These are phyloP conservation scores for Laticauda colubrina DNA, from an alignment of 2,113 vertebrate genomes.

Conservation along the genomic window DNA sequence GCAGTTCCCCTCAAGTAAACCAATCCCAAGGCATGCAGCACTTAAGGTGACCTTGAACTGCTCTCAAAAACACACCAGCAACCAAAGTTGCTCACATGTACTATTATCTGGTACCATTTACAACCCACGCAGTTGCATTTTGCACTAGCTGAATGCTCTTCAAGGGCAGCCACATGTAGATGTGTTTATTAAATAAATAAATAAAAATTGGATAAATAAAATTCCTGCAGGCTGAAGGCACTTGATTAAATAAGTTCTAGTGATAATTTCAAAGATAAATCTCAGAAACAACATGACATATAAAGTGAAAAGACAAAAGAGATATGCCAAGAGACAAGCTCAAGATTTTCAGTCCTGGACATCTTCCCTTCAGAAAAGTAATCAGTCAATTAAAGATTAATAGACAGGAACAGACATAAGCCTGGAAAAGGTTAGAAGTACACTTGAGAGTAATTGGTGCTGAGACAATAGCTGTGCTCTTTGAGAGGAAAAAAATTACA, in stretches of 20 bases:
- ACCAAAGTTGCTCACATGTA: neutral
- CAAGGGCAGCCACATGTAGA: neutral
- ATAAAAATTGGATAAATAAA: neutral
- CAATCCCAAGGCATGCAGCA: neutral
- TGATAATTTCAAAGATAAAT: slow-evolving; percentile 10
- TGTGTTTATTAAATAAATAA: neutral
- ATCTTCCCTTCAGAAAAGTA: slow-evolving; percentile 42
- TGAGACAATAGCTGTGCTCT: neutral
- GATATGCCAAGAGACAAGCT: slow-evolving; percentile 21
- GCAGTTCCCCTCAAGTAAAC: neutral
- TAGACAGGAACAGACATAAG: slow-evolving; percentile 17
- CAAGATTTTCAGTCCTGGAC: slow-evolving; percentile 21
- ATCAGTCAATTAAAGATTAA: slow-evolving; percentile 37
- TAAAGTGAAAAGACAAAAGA: slow-evolving; percentile 31
- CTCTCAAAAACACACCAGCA: neutral
- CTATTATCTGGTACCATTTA: neutral
- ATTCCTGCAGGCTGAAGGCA: neutral
- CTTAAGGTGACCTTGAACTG: neutral
- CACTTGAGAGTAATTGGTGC: slow-evolving; percentile 36
- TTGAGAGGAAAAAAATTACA: neutral
- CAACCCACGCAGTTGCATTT: neutral
- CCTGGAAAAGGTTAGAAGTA: slow-evolving; percentile 12
- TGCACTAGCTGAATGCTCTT: neutral
- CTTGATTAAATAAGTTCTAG: neutral
- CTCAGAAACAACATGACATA: slow-evolving; percentile 2